Base-by-base conservation (phyloP, 2,113 vertebrate genomes). In the Ammodytes marinus region DNA sequence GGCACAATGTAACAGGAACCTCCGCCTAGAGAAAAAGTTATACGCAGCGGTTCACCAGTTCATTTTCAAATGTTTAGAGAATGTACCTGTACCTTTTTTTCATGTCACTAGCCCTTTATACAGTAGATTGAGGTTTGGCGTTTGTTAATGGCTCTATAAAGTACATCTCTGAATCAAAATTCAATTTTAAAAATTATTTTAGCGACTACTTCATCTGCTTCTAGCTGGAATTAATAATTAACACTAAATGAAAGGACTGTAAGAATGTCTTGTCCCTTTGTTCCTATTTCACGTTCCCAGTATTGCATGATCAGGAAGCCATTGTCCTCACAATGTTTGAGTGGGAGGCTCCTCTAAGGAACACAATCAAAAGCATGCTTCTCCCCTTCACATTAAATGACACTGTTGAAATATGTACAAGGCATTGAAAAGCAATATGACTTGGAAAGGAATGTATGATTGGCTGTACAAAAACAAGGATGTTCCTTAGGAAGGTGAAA, bases 371-470 rank as follows among this genome's bases (percentile, higher is more conserved):
- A 85, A 68, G 37, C 6, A 0, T 54, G 80, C 37, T 43, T 78
- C 71, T 59, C 14, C 55, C 40, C 27, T 55, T 43, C 64, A 52
- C 53, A 58, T 67, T 64, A 74, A 88, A 86, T 72, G 57, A 84
- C 57, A 80, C 17, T 66, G 65, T 8, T 91, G 53, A 91, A 89
- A 87, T 76, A 91, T 87, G 85, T 79, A 85, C 54, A 70, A 42
- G 40, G 40, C 82, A 53, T 50, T 55, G 59, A 73, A 77, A 69
- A 46, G 54, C 42, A 84, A 42, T 70, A 63, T 60, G 15, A 8
- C 53, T 47, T 76, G 57, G 17, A 69, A 55, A 35, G 19, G 37
- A 78, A 4, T 39, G 37, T 14, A 19, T 55, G 54, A 80, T 10
- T 10, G 7, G 40, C 43, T 54, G 5, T 8, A 61, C 8, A 69